phyloP scores from a whole-genome alignment of 1,140 invertebrate genomes.

The Bursaphelenchus mucronatus region DNA sequence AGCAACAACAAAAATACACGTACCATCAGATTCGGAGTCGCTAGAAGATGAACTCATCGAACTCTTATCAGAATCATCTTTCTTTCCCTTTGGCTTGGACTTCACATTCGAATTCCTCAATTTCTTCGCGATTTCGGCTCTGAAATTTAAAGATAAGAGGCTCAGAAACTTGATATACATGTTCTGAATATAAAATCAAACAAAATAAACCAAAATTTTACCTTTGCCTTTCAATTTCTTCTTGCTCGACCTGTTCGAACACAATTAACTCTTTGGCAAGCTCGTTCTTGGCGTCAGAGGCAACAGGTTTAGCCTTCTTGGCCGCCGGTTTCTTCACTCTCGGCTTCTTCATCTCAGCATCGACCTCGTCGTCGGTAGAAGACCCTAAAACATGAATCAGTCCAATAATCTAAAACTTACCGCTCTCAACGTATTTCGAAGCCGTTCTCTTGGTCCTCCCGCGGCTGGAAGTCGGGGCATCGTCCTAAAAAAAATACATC shows the following conservation, averaged over 20 bases:
- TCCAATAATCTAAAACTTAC: no score
- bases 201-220: background rate
- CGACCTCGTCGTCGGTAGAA: no score
- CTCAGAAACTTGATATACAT: conserved; percentile 6
- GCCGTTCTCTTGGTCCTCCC: no score
- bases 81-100: conserved; percentile 11
- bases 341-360: no score
- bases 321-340: no score
- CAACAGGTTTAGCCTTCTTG: no score
- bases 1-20: background rate
- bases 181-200: background rate
- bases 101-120: conserved; percentile 12
- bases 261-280: conserved; percentile 32
- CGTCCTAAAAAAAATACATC: no score
- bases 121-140: conserved; percentile 5
- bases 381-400: no score
- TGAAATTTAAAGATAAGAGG: conserved; percentile 14
- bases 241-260: conserved; percentile 32
- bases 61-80: conserved; percentile 15
- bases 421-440: no score
- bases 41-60: conserved; percentile 1
- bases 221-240: conserved; percentile 28
- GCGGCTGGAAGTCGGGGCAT: no score
- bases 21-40: conserved; percentile 26
- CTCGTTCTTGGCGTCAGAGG: conserved; percentile 14